Conservation (phyloP, 2,113 vertebrate species). For the Pungitius pungitius region DNA sequence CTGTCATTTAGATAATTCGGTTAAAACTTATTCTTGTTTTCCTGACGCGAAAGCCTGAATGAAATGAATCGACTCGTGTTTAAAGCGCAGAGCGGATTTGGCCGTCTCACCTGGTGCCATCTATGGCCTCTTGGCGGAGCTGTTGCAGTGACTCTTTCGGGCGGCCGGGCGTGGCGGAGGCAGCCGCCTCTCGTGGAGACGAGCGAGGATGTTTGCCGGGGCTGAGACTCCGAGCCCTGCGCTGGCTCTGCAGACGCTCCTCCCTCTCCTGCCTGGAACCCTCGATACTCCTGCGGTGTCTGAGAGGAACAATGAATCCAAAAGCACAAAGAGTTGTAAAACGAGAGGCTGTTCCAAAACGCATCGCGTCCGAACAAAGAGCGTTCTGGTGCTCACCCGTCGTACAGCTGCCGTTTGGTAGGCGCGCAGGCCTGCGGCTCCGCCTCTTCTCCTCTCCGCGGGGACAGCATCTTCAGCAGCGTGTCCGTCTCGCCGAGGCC, state of each 20-base stretch:
- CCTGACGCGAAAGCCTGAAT: background rate
- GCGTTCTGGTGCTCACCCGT: slow-evolving; percentile 75
- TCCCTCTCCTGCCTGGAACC: slow-evolving; percentile 83
- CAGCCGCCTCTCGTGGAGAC: slow-evolving; percentile 50
- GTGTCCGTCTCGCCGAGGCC: slow-evolving; percentile 90
- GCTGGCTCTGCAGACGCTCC: slow-evolving; percentile 80
- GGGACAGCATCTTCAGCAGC: slow-evolving; percentile 86
- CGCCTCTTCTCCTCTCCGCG: slow-evolving; percentile 71
- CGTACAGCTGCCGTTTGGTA: slow-evolving; percentile 82
- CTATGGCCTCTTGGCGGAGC: slow-evolving; percentile 85
- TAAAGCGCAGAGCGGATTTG: background rate
- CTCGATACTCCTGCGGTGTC: slow-evolving; percentile 87
- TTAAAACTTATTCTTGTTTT: background rate
- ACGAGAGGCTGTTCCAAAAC: background rate
- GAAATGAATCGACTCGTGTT: background rate
- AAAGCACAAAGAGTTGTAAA: background rate
- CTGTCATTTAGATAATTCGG: slow-evolving; percentile 67
- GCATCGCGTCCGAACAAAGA: background rate
- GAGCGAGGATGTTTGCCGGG: slow-evolving; percentile 81
- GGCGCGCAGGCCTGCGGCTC: slow-evolving; percentile 41
- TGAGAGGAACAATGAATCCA: slow-evolving; percentile 48
- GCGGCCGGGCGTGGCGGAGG: slow-evolving; percentile 79
- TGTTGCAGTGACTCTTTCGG: slow-evolving; percentile 85
- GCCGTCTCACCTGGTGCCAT: slow-evolving; percentile 82
- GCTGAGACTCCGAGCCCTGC: slow-evolving; percentile 87